Base-by-base conservation (phyloP, 2,113 vertebrate species). In the Nesogale talazaci region DNA sequence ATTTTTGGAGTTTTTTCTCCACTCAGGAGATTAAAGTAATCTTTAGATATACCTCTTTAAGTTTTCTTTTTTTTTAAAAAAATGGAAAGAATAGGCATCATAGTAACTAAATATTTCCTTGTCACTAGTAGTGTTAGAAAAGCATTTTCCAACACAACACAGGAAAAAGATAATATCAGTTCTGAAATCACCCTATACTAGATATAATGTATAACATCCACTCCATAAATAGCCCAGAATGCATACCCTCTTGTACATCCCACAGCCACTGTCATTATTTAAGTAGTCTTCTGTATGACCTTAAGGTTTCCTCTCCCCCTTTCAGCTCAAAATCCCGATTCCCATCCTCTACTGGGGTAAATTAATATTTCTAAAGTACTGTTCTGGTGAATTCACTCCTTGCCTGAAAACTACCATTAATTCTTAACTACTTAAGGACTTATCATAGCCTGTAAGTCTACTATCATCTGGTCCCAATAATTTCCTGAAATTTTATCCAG, bases 1-100 rank as follows among this genome's bases (percentile, higher is more conserved):
- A 78, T 29, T 38, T 83, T n/a, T 17, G 38, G 20, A 76, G 40
- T 56, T 23, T 63, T 63, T 88, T 88, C 63, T 93, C 59, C 85
- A 86, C 81, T 20, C 31, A 82, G 93, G 57, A 93, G 29, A 70
- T 79, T 75, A 76, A 90, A 56, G 31, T 77, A 65, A 27, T 88
- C 88, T 87, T 88, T 46, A 79, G 25, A 72, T 3, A 80, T 1
- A 19, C 29, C 36, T 17, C 22, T 78, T 22, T 38, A 56, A 88
- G 23, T 25, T 91, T 82, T 38, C 76, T 31, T n/a, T 25, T 91
- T 52, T 52, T 84, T 89, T 91, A 67, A 87, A 87, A 76, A 42
- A 38, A 72, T 11, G 69, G 88, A 85, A 78, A 23, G 46, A 78
- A 38, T 70, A 2, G 89, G 70, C 70, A 69, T 78, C 67, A 11